phyloP scores from a whole-genome alignment of 2,888 invertebrate genomes.

The Calameuta filiformis region DNA sequence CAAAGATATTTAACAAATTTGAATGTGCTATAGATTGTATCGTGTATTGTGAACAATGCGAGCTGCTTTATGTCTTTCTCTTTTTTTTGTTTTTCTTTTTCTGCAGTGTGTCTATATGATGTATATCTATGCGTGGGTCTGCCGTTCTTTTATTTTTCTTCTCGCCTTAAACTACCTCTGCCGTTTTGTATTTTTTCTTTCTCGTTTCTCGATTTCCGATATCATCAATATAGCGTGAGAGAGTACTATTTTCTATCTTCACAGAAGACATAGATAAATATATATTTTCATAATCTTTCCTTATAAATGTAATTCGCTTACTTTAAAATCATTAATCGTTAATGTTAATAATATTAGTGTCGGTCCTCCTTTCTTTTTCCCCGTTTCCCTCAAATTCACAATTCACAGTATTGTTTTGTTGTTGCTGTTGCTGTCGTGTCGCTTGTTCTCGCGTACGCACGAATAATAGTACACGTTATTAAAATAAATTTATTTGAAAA shows the following conservation, averaged over 20 bases:
- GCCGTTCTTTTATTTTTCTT: conserved; percentile 22
- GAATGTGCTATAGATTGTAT: conserved; percentile 46
- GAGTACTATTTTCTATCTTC: conserved; percentile 68
- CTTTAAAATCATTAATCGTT: conserved; percentile 63
- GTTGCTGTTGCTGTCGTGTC: not conserved
- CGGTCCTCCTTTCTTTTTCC: conserved; percentile 57
- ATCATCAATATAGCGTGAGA: conserved; percentile 66
- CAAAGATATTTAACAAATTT: conserved; percentile 57
- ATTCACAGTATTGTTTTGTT: not conserved
- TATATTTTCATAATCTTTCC: conserved; percentile 67
- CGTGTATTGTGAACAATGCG: conserved; percentile 48
- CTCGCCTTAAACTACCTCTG: conserved; percentile 54
- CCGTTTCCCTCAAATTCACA: not conserved
- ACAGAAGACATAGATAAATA: conserved; percentile 69
- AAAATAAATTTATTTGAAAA: conserved; percentile 38
- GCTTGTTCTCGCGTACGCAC: conserved; percentile 38
- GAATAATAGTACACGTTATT: conserved; percentile 46
- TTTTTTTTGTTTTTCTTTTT: not conserved
- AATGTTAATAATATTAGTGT: conserved; percentile 65
- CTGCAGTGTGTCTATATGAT: not conserved
- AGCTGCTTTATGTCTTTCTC: conserved; percentile 34
- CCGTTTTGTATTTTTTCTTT: conserved; percentile 48
- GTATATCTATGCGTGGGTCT: not conserved
- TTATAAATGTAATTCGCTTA: conserved; percentile 67
- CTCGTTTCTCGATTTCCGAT: conserved; percentile 51